A percentile compares a stretch with the other conserved stretches of the same genome.
Conservation (phyloP, 2,797 vertebrate genomes). For the Galago senegalensis region DNA sequence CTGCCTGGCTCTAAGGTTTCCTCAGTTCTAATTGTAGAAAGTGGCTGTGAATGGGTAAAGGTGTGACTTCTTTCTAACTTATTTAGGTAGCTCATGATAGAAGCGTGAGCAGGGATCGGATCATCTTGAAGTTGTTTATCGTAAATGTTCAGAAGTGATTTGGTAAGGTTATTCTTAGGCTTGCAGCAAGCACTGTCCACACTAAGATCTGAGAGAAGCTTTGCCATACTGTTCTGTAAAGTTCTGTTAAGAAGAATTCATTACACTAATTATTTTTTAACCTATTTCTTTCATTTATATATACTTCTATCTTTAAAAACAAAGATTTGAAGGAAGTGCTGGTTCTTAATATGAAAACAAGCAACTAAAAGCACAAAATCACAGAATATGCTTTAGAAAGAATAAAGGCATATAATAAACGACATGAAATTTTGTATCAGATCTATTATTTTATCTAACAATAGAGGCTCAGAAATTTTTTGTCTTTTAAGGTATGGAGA, state of each 20-base stretch:
- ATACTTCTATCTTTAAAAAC: slow-evolving; percentile 21
- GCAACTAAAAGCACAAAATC: slow-evolving; percentile 56
- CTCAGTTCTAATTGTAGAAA: slow-evolving; percentile 36
- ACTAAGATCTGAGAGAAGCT: slow-evolving; percentile 89
- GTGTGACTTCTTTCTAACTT: slow-evolving; percentile 87
- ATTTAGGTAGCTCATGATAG: slow-evolving; percentile 91
- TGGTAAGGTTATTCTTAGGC: slow-evolving; percentile 88
- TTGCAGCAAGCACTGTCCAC: slow-evolving; percentile 84
- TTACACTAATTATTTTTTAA: slow-evolving; percentile 65
- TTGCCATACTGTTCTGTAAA: slow-evolving; percentile 91
- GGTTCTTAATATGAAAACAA: slow-evolving; percentile 26
- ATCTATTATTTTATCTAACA: slow-evolving; percentile 48
- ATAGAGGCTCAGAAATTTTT: neutral
- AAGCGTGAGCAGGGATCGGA: slow-evolving; percentile 83
- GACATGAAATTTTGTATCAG: slow-evolving; percentile 42
- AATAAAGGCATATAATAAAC: slow-evolving; percentile 61
- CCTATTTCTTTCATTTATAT: slow-evolving; percentile 29
- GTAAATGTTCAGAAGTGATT: slow-evolving; percentile 89
- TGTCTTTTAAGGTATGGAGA: slow-evolving; percentile 23
- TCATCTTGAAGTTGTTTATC: slow-evolving; percentile 89
- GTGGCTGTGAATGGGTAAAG: slow-evolving; percentile 72
- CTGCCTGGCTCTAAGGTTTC: slow-evolving; percentile 62
- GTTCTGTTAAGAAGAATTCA: slow-evolving; percentile 88
- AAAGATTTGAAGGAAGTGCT: slow-evolving; percentile 16
- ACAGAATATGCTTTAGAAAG: neutral